Percentiles rank a stretch among this genome's conserved stretches.
Evolutionary conservation across 2,113 vertebrate genomes (phyloP).

Genomic region (Crotalus tigris): DNA sequence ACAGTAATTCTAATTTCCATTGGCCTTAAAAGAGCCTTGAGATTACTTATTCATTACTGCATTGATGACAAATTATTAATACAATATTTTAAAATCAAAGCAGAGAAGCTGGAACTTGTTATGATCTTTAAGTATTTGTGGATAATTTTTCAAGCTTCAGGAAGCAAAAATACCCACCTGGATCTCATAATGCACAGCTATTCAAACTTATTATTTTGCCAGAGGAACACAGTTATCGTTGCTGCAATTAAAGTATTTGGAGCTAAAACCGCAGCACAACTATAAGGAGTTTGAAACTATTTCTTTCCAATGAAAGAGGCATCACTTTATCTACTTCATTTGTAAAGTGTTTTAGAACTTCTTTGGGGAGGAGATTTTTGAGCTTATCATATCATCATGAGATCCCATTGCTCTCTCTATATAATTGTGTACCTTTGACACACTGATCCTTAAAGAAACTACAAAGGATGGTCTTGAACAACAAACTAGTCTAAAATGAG

Average conservation of each 20-base stretch:
- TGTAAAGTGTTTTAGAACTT: background rate
- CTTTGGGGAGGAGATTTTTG: background rate
- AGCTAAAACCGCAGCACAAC: background rate
- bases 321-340: background rate
- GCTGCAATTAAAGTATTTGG: background rate
- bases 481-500: background rate
- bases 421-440: background rate
- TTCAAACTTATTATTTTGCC: background rate
- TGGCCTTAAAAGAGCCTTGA: background rate
- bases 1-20: background rate
- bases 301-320: background rate
- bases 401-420: background rate
- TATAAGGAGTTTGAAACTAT: background rate
- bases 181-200: background rate
- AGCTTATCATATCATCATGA: background rate
- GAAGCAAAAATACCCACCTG: background rate
- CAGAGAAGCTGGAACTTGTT: background rate
- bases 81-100: background rate
- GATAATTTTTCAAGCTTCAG: background rate
- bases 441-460: background rate
- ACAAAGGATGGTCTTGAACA: background rate
- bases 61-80: background rate
- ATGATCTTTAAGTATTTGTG: background rate
- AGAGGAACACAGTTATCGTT: background rate
- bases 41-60: background rate